Base-by-base conservation (phyloP, 2,113 vertebrate genomes). In the Sisor rabdophorus region DNA sequence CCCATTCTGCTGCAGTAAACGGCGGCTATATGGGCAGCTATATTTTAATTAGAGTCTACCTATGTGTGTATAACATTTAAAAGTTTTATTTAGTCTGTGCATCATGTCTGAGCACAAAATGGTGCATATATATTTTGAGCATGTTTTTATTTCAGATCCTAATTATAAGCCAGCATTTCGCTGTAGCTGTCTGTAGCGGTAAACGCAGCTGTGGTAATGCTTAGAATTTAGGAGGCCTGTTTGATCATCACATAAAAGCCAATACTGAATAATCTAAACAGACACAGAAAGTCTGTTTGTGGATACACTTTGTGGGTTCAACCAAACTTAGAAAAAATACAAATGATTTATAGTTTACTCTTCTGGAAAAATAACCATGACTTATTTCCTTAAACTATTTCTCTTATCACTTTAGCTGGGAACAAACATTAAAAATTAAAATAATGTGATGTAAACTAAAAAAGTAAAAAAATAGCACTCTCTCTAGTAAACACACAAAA, bases 401-500 rank as follows among this genome's bases (percentile, higher is more conserved):
- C 76, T 61, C 71, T 82, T 86, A 86, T 88, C 86, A 82, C 85
- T 82, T 83, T 74, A 78, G 80, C 80, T 84, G 82, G 81, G 84
- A 87, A 86, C 83, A 83, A 81, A 88, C 13, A 86, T 87, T 83
- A 89, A 86, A 84, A 47, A 32, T 44, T 44, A 44, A 44, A 44
- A 44, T 44, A 44, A 44, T 44, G 40, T 44, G 40, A 44, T 4
- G 40, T 44, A 59, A 48, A 13, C 0, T 75, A 81, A 80, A 80
- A 79, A 64, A 24, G n/a, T n/a, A n/a, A 47, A 3, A 52, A 32
- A 52, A 59, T 11, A 10, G 73, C 30, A 60, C 81, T 78, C 71
- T 78, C 77, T 85, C 83, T 84, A 88, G 89, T 89, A 89, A 84
- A 74, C 84, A 87, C 65, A 73, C 90, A 87, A 75, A 79, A 84